Evolutionary conservation across 2,888 invertebrate species (phyloP).

Genomic region (Papilio demoleus): DNA sequence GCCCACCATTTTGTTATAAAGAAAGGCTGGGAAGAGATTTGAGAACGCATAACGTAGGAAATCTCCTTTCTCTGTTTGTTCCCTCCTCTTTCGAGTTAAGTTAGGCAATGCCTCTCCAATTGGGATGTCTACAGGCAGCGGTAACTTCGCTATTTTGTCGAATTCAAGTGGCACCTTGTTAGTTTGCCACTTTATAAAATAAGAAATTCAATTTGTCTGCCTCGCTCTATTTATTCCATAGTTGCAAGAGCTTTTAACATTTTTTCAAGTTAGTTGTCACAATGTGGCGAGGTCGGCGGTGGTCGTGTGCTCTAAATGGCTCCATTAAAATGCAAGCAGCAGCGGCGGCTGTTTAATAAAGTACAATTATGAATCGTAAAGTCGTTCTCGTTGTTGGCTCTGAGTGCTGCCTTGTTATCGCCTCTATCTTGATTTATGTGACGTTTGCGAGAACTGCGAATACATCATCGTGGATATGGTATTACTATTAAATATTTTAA

Average conservation of each 20-base stretch:
- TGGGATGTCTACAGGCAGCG: no score
- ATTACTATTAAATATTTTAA: background rate
- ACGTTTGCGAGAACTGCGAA: slow-evolving; percentile 52
- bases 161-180: no score
- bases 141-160: no score
- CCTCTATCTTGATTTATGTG: slow-evolving; percentile 79
- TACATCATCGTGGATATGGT: slow-evolving; percentile 47
- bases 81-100: no score
- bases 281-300: slow-evolving; percentile 35
- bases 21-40: no score
- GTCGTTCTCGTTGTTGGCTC: slow-evolving; percentile 77
- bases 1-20: no score
- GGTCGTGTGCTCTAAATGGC: slow-evolving; percentile 58
- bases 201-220: no score
- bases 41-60: no score
- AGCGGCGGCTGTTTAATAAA: slow-evolving; percentile 75
- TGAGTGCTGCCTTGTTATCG: slow-evolving; percentile 79
- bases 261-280: background rate
- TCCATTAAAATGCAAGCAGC: slow-evolving; percentile 72
- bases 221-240: background rate
- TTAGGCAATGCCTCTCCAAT: no score
- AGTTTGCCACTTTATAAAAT: no score
- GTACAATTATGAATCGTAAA: slow-evolving; percentile 83
- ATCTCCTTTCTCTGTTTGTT: no score
- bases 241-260: background rate